A percentile compares a stretch with the other conserved stretches of the same genome.
These are phyloP conservation scores for Helogale parvula DNA, from an alignment of 2,113 vertebrate genomes.

Conservation along the genomic window DNA sequence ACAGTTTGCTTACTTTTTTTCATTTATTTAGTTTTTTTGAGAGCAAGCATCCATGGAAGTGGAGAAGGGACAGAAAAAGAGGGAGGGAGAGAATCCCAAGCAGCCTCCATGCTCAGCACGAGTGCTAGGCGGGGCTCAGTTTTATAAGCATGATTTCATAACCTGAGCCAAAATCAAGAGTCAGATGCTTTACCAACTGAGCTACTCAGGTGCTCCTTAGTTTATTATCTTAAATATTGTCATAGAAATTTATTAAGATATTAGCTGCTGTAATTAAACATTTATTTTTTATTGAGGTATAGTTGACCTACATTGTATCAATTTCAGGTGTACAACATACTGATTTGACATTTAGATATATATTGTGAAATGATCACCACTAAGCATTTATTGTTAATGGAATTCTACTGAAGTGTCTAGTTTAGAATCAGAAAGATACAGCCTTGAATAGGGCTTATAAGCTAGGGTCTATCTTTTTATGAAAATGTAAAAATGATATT, in stretches of 20 bases:
- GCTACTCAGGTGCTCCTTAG: no score
- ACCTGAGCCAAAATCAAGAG: no score
- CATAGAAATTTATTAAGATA: background rate
- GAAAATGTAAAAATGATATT: background rate
- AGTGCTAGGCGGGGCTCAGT: no score
- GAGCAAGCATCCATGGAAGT: no score
- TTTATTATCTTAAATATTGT: conserved; percentile 44
- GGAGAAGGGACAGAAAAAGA: no score
- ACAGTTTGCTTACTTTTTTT: background rate
- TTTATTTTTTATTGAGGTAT: background rate
- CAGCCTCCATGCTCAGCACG: no score
- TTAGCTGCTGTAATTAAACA: background rate
- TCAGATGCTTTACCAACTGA: no score
- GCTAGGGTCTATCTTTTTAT: background rate
- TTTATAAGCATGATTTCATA: no score
- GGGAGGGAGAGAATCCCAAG: no score
- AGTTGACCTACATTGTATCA: background rate
- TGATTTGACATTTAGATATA: background rate
- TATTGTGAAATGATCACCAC: background rate
- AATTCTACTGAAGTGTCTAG: background rate
- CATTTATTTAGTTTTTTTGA: no score
- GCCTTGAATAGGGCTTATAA: background rate
- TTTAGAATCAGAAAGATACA: background rate
- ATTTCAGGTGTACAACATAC: background rate
- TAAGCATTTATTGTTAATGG: background rate